Base-by-base conservation (phyloP, 2,888 invertebrate genomes). In the Poecilobothrus nobilitatus region DNA sequence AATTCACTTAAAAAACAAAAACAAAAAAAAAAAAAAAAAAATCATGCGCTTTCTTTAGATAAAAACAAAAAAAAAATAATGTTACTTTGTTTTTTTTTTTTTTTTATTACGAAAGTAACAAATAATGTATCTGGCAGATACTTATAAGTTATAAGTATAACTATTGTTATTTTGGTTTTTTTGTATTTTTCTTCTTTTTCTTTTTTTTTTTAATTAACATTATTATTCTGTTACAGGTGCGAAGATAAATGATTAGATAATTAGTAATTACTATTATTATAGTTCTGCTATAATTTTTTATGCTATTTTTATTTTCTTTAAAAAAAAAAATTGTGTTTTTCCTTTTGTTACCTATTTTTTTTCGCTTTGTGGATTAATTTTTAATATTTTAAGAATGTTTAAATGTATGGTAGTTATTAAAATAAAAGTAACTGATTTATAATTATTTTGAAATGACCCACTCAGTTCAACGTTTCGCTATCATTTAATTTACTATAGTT, bases 11-110 rank as follows among this genome's bases (percentile, higher is more conserved):
- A 53, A 68, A 65, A 66, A 65, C 20, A 37, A 37, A 33, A 37
- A 27, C 21, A 22, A 68, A 67, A n/a, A n/a, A n/a, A 9, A 34
- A 62, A 44, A 44, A 44, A 12, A 9, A 70, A 69, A 71, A 71
- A 71, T 68, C 69, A 71, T 68, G 71, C 69, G 65, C 67, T 67
- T 71, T 66, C 69, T 63, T 68, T 53, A 33, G 44, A 34, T 22
- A 21, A 27, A 22, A 27, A 34, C 12, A 66, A 62, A 68, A 62
- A 2, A 27, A 44, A 65, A 65, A 68, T 68, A 69, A 67, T 71
- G 69, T 70, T 65, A 15, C 63, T 22, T 18, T 53, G n/a, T 67
- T 62, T 65, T 33, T 18, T 37, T 37, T 63, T 53, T 66, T 22
- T 44, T 70, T 71, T 68, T 66, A 71, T 64, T 64, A 27, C n/a